Evolutionary conservation across 2,113 vertebrate genomes (phyloP).

Genomic region (Parotia lawesii): DNA sequence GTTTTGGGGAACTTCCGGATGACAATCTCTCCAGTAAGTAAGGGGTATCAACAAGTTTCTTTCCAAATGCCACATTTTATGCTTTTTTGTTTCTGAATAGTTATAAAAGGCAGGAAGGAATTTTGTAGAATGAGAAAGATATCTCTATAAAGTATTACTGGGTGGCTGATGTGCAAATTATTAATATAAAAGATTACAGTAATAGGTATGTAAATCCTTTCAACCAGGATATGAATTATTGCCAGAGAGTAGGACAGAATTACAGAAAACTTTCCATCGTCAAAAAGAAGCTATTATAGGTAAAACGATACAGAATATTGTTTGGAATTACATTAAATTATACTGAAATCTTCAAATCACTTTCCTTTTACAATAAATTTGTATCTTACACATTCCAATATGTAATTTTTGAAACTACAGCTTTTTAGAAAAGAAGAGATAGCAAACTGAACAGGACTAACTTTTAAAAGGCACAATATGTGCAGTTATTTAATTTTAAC

Average conservation of each 20-base stretch:
- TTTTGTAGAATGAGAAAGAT: not conserved
- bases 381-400: not conserved
- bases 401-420: not conserved
- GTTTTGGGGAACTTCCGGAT: not conserved
- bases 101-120: not conserved
- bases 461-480: not conserved
- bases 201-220: slow-evolving; percentile 36
- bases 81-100: not conserved
- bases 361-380: not conserved
- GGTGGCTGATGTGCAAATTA: not conserved
- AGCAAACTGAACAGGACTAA: not conserved
- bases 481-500: slow-evolving; percentile 27
- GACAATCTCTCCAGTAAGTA: not conserved
- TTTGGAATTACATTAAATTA: slow-evolving; percentile 32
- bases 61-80: not conserved
- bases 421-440: not conserved
- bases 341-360: slow-evolving; percentile 18
- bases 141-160: slow-evolving; percentile 19
- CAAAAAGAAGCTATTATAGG: not conserved
- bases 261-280: slow-evolving; percentile 9
- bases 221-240: slow-evolving; percentile 5
- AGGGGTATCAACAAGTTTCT: not conserved
- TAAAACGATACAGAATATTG: slow-evolving; percentile 12
- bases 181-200: slow-evolving; percentile 41
- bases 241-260: not conserved